Percentiles rank a stretch among this genome's conserved stretches.
phyloP scores from a whole-genome alignment of 2,888 invertebrate genomes.

The Drosophila barbarae region DNA sequence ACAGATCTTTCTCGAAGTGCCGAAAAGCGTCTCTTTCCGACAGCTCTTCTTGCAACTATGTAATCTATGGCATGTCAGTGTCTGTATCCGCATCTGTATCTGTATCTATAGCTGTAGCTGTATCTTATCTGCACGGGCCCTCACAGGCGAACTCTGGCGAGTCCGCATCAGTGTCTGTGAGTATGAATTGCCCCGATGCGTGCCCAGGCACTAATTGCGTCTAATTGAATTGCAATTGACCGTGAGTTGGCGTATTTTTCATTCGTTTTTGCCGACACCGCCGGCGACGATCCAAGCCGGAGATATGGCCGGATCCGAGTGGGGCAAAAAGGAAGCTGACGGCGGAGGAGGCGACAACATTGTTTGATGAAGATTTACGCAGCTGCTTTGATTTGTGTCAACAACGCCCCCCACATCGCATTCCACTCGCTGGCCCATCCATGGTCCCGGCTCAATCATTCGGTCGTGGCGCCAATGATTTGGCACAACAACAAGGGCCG shows the following conservation, averaged over 20 bases:
- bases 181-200: slow-evolving; percentile 43
- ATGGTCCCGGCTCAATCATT: slow-evolving; percentile 44
- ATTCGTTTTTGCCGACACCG: slow-evolving; percentile 62
- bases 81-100: slow-evolving; percentile 36
- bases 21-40: slow-evolving; percentile 17
- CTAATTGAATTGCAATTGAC: slow-evolving; percentile 76
- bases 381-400: slow-evolving; percentile 73
- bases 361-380: slow-evolving; percentile 72
- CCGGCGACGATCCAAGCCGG: slow-evolving; percentile 26
- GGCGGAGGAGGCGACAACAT: slow-evolving; percentile 29
- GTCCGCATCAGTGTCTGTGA: slow-evolving; percentile 4
- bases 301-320: slow-evolving; percentile 26
- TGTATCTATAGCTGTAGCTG: slow-evolving; percentile 42
- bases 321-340: slow-evolving; percentile 31
- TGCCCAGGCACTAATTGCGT: slow-evolving; percentile 69
- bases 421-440: slow-evolving; percentile 28
- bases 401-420: slow-evolving; percentile 48
- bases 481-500: slow-evolving; percentile 18
- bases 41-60: slow-evolving; percentile 49
- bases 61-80: slow-evolving; percentile 66
- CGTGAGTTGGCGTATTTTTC: slow-evolving; percentile 74
- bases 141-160: slow-evolving; percentile 27
- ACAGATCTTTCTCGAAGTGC: slow-evolving; percentile 13
- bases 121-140: slow-evolving; percentile 37
- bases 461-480: slow-evolving; percentile 56